Percentiles rank a stretch among this genome's conserved stretches.
Conservation (phyloP, 2,797 vertebrate species). For the Alectoris magna region DNA sequence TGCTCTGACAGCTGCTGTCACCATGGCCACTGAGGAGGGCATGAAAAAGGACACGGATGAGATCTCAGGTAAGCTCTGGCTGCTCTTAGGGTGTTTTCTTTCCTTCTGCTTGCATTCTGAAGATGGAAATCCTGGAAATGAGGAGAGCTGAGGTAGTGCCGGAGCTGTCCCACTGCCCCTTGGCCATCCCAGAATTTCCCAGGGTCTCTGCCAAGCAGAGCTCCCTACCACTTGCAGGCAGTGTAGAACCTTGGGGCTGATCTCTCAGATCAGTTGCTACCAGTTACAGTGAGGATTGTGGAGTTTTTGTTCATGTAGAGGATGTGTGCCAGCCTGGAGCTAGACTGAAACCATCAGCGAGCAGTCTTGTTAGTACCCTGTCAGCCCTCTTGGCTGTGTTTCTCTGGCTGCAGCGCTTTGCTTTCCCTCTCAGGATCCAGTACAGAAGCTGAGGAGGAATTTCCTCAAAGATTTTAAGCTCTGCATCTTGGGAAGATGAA, state of each 20-base stretch:
- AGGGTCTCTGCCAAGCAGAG: not conserved
- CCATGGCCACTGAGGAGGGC: constrained; percentile 84
- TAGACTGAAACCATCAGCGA: not conserved
- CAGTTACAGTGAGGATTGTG: not conserved
- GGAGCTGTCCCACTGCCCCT: not conserved
- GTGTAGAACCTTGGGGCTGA: not conserved
- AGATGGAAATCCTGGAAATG: not conserved
- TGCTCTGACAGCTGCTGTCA: constrained; percentile 79
- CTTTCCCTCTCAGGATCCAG: not conserved
- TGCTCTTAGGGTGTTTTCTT: not conserved
- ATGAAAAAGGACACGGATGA: constrained; percentile 85
- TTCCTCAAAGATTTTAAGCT: not conserved
- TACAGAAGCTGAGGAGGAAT: not conserved
- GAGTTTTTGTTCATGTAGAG: not conserved
- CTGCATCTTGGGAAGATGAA: not conserved
- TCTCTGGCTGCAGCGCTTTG: not conserved
- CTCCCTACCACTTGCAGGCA: not conserved
- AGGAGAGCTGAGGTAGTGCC: not conserved
- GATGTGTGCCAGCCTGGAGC: not conserved
- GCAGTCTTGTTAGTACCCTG: not conserved
- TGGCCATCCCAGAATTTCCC: not conserved
- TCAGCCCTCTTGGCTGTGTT: not conserved
- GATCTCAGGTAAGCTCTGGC: constrained; percentile 82
- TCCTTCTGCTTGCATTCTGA: accelerated
- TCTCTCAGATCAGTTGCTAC: not conserved